A percentile compares a stretch with the other conserved stretches of the same genome.
Conservation (phyloP, 2,113 vertebrate species). For the rat (Rattus norvegicus) region GRCr8 NC_086039.1:112990501-112991000, state of each 20-base stretch:
- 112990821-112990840: conserved; percentile 22
- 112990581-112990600: not conserved
- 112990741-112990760: not conserved
- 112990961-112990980: conserved; percentile 26
- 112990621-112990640: conserved; percentile 12
- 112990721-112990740: not conserved
- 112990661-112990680: not conserved
- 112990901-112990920: conserved; percentile 11
- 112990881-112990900: not conserved
- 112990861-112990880: not conserved
- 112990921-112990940: conserved; percentile 37
- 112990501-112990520: conserved; percentile 20
- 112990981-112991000: not conserved
- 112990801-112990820: not conserved
- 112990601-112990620: conserved; percentile 18
- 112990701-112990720: conserved; percentile 25
- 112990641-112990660: conserved; percentile 31
- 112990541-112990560: not conserved
- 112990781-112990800: not conserved
- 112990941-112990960: not conserved
- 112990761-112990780: not conserved
- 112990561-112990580: not conserved
- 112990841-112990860: not conserved
- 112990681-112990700: not conserved
- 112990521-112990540: not conserved